Evolutionary conservation across 2,888 invertebrate species (phyloP).

Genomic region (Deilephila elpenor): DNA sequence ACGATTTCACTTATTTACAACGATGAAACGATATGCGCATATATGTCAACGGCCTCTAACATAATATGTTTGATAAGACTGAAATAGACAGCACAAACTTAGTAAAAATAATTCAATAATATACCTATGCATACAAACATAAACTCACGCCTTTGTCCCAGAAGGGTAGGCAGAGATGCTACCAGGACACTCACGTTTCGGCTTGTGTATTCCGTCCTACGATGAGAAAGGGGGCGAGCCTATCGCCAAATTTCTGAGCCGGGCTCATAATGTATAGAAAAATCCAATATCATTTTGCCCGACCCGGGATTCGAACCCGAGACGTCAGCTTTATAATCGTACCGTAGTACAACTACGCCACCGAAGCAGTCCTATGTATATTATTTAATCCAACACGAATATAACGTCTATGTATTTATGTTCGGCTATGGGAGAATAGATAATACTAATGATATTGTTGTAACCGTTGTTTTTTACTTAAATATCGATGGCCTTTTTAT

Average conservation of each 20-base stretch:
- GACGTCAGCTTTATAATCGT: too few species aligned
- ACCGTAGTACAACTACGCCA: too few species aligned
- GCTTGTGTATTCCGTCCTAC: too few species aligned
- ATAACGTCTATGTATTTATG: background rate
- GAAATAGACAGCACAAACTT: background rate
- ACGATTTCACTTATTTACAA: conserved; percentile 18
- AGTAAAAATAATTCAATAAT: background rate
- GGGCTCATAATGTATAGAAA: too few species aligned
- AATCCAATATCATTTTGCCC: too few species aligned
- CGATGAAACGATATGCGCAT: conserved; percentile 19
- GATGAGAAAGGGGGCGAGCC: too few species aligned
- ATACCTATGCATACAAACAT: background rate
- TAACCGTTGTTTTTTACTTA: conserved; percentile 35
- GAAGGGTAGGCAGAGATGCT: too few species aligned
- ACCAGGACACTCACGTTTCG: too few species aligned
- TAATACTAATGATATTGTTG: conserved; percentile 28
- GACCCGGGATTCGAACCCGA: too few species aligned
- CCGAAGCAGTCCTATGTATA: background rate
- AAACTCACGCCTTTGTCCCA: too few species aligned
- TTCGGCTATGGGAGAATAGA: background rate
- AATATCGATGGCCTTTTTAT: conserved; percentile 46
- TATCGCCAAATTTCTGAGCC: too few species aligned
- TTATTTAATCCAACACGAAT: conserved; percentile 30
- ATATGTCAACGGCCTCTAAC: conserved; percentile 29
- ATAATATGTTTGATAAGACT: conserved; percentile 24